Evolutionary conservation across 1,140 invertebrate genomes (phyloP).

Genomic region (Drosophila pallidifrons): DNA sequence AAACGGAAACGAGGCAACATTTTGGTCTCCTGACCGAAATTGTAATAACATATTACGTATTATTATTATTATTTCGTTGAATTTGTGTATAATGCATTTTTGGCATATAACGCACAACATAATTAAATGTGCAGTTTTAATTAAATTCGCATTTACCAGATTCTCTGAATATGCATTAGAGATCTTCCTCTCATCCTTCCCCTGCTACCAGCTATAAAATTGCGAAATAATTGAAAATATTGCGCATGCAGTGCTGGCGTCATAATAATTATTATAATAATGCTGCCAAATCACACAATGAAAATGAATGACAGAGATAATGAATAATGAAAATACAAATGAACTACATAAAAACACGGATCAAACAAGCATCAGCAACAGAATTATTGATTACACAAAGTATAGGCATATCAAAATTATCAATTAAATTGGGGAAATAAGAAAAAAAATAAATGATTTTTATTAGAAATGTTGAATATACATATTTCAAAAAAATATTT

Average conservation of each 20-base stretch:
- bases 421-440: no score
- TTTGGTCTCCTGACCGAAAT: neutral
- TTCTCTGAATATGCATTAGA: slow-evolving; percentile 23
- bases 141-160: slow-evolving; percentile 72
- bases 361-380: neutral
- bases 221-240: slow-evolving; percentile 75
- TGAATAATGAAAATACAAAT: slow-evolving; percentile 27
- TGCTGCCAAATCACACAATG: slow-evolving; percentile 69
- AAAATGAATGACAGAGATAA: slow-evolving; percentile 41
- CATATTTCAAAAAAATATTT: no score
- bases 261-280: slow-evolving; percentile 66
- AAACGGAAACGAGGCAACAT: neutral
- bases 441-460: no score
- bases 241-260: slow-evolving; percentile 21
- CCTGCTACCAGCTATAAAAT: slow-evolving; percentile 11
- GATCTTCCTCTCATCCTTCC: no score
- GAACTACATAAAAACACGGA: neutral
- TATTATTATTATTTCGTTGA: slow-evolving; percentile 52
- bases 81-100: slow-evolving; percentile 35
- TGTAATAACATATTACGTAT: slow-evolving; percentile 20
- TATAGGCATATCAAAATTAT: no score
- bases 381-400: neutral
- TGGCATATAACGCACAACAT: slow-evolving; percentile 46
- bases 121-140: slow-evolving; percentile 77
- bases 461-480: no score